phyloP scores from a whole-genome alignment of 2,797 vertebrate species.

The Diplodus puntazzo region DNA sequence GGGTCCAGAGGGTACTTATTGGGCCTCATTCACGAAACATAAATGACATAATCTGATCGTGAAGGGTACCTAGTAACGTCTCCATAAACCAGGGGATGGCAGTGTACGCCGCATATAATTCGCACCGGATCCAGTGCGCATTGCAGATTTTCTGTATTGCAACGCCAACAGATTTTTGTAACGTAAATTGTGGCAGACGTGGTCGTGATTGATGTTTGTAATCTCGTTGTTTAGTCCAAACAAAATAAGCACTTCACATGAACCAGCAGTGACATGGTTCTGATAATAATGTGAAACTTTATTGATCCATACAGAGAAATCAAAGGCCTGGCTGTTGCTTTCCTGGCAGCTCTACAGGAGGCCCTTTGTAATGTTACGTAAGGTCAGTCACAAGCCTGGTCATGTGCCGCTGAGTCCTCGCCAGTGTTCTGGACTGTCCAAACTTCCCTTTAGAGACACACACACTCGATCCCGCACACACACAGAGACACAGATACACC shows the following conservation, averaged over 20 bases:
- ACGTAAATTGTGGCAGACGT: neutral
- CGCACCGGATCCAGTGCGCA: too few species aligned
- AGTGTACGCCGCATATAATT: too few species aligned
- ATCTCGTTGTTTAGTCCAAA: neutral
- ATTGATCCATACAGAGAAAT: constrained; percentile 57
- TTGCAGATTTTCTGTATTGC: too few species aligned
- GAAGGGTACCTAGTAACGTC: too few species aligned
- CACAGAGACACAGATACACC: constrained; percentile 26
- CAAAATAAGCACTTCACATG: neutral
- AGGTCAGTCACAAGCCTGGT: constrained; percentile 69
- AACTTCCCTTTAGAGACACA: constrained; percentile 58
- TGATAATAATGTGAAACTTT: constrained; percentile 47
- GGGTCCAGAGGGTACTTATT: too few species aligned
- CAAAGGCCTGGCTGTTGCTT: constrained; percentile 44
- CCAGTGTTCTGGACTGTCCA: constrained; percentile 56
- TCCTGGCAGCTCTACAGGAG: constrained; percentile 40
- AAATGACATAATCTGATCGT: too few species aligned
- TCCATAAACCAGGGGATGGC: too few species aligned
- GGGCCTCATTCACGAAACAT: too few species aligned
- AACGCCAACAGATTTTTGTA: neutral
- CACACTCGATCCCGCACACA: constrained; percentile 25
- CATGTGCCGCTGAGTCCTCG: constrained; percentile 64
- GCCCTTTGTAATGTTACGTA: constrained; percentile 60
- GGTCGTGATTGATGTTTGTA: neutral
- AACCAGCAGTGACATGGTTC: neutral